Conservation (phyloP, 2,888 invertebrate genomes). For the Sinotaia quadrata region DNA sequence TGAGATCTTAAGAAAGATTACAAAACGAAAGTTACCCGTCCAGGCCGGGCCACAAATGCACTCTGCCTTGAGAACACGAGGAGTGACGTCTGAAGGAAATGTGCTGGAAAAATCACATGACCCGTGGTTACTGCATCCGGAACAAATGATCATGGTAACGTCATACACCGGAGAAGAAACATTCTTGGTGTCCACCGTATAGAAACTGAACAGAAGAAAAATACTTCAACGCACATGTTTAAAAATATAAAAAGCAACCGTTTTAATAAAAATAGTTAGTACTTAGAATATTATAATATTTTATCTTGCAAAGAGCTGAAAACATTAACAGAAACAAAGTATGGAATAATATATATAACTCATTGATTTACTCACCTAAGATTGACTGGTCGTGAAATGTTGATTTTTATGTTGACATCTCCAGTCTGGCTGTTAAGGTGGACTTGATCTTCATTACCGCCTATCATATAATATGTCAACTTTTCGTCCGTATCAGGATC, state of each 20-base stretch:
- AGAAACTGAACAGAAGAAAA: too few species aligned
- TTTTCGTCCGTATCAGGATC: conserved; percentile 1
- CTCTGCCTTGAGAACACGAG: neutral
- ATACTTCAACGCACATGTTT: too few species aligned
- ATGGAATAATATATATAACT: too few species aligned
- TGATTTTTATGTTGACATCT: neutral
- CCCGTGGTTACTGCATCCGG: conserved; percentile 22
- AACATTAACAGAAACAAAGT: too few species aligned
- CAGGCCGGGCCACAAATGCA: conserved; percentile 23
- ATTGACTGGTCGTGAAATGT: conserved; percentile 1
- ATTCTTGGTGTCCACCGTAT: conserved; percentile 5
- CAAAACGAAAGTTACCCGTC: too few species aligned
- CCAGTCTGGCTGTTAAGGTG: conserved; percentile 3
- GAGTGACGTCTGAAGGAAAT: neutral
- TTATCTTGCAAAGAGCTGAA: too few species aligned
- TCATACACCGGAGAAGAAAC: conserved; percentile 14
- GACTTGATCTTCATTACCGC: neutral
- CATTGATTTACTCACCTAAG: too few species aligned
- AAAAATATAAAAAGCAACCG: too few species aligned
- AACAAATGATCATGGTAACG: conserved; percentile 19
- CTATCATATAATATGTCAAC: conserved; percentile 1
- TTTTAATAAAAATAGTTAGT: too few species aligned
- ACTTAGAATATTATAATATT: too few species aligned
- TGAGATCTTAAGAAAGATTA: too few species aligned
- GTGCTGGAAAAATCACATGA: conserved; percentile 12